Evolutionary conservation across 2,888 invertebrate species (phyloP).

Genomic region (Protodeltote pygarga): DNA sequence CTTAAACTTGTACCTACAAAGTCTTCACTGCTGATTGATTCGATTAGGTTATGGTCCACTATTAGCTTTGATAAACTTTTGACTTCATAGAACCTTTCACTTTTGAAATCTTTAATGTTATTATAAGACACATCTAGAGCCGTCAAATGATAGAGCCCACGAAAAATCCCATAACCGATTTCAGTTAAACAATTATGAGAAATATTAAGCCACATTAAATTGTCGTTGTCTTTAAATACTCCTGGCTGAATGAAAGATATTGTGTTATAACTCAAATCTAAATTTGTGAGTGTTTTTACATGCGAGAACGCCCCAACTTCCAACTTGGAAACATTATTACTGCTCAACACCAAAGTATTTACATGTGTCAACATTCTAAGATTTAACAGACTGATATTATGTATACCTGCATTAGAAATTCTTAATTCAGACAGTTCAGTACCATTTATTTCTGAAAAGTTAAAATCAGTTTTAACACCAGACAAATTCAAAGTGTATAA

Average conservation of each 20-base stretch:
- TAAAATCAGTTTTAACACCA: constrained; percentile 50
- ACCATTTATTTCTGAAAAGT: constrained; percentile 47
- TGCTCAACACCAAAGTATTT: constrained; percentile 52
- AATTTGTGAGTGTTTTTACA: constrained; percentile 45
- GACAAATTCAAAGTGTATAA: constrained; percentile 59
- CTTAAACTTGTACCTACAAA: constrained; percentile 57
- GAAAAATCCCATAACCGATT: constrained; percentile 68
- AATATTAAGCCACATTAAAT: constrained; percentile 60
- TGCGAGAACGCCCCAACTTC: constrained; percentile 56
- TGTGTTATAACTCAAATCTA: constrained; percentile 70
- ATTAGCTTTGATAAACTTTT: constrained; percentile 57
- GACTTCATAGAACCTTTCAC: constrained; percentile 66
- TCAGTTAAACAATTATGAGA: constrained; percentile 65
- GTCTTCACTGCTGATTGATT: constrained; percentile 55
- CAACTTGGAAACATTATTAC: constrained; percentile 59
- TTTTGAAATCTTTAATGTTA: constrained; percentile 60
- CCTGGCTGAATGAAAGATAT: constrained; percentile 68
- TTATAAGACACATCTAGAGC: constrained; percentile 71
- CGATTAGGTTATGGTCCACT: constrained; percentile 69
- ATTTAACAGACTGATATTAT: constrained; percentile 54
- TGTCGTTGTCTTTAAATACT: constrained; percentile 62
- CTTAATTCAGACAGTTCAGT: constrained; percentile 49
- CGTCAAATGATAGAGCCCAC: constrained; percentile 58
- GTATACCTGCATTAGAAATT: constrained; percentile 56
- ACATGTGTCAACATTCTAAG: constrained; percentile 53